These are phyloP conservation scores for Hydropsyche tenuis DNA, from an alignment of 1,140 invertebrate genomes.

Conservation along the genomic window DNA sequence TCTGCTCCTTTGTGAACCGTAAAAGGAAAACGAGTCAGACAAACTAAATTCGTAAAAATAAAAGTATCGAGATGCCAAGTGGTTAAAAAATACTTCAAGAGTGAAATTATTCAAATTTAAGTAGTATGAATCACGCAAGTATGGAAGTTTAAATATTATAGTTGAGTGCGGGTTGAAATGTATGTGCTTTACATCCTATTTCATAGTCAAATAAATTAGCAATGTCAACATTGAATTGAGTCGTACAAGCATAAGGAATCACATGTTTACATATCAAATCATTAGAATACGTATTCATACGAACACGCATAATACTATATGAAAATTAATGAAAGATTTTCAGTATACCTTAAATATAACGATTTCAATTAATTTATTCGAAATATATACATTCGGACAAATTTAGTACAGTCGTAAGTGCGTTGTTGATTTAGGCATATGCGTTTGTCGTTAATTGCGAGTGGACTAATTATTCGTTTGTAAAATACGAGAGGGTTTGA, in stretches of 20 bases:
- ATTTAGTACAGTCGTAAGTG: too few relatives aligned
- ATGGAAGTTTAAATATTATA: neutral
- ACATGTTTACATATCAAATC: neutral
- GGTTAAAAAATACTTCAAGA: neutral
- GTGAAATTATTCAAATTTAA: neutral
- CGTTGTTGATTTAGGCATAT: conserved; percentile 7
- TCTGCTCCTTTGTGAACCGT: conserved; percentile 27
- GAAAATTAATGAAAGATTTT: too few relatives aligned
- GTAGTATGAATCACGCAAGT: neutral
- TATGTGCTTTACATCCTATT: conserved; percentile 14
- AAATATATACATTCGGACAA: too few relatives aligned
- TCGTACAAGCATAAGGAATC: neutral
- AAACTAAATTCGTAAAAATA: conserved; percentile 2
- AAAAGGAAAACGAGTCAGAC: conserved; percentile 12
- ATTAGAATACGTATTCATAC: neutral
- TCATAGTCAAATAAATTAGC: conserved; percentile 18
- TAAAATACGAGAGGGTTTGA: conserved; percentile 19
- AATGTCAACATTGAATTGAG: conserved; percentile 10
- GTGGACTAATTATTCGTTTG: conserved; percentile 24
- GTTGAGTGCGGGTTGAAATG: neutral
- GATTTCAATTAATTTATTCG: too few relatives aligned
- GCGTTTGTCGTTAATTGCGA: neutral
- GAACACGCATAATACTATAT: too few relatives aligned
- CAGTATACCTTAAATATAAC: too few relatives aligned
- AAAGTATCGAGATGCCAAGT: neutral